phyloP scores from a whole-genome alignment of 2,113 vertebrate species.

The Apodemus speciosus region DNA sequence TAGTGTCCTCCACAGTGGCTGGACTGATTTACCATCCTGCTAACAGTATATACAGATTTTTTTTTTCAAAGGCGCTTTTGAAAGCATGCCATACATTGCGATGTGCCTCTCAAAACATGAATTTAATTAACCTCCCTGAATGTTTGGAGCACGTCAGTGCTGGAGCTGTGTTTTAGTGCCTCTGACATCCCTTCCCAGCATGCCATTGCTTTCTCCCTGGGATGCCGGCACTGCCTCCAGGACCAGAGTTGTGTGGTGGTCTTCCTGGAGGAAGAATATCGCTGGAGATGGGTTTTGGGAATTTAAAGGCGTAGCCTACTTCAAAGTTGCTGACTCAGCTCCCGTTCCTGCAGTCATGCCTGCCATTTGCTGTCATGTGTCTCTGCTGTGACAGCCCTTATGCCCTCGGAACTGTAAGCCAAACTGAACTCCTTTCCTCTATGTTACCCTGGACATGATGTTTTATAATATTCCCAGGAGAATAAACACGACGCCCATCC shows the following conservation, averaged over 20 bases:
- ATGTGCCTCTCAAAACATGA: neutral
- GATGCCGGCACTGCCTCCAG: neutral
- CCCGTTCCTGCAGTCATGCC: neutral
- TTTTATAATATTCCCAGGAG: neutral
- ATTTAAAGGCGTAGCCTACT: neutral
- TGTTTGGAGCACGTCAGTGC: neutral
- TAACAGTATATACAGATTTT: neutral
- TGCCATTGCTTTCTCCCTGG: neutral
- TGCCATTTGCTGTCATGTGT: neutral
- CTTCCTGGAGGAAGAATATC: neutral
- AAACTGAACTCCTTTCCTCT: neutral
- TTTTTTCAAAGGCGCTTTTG: conserved; percentile 20
- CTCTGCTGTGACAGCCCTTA: neutral
- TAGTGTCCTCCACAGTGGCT: neutral
- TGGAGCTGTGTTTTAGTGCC: neutral
- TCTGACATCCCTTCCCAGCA: neutral
- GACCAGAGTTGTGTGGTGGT: neutral
- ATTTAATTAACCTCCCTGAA: neutral
- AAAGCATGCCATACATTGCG: neutral
- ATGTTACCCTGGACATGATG: too few relatives aligned
- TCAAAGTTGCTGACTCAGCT: neutral
- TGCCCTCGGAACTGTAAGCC: neutral
- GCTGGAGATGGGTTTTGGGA: neutral
- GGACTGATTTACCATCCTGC: neutral
- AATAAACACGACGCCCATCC: neutral